Percentiles rank a stretch among this genome's conserved stretches.
phyloP scores from a whole-genome alignment of 2,113 vertebrate genomes.

The Rhabdomys dilectus region DNA sequence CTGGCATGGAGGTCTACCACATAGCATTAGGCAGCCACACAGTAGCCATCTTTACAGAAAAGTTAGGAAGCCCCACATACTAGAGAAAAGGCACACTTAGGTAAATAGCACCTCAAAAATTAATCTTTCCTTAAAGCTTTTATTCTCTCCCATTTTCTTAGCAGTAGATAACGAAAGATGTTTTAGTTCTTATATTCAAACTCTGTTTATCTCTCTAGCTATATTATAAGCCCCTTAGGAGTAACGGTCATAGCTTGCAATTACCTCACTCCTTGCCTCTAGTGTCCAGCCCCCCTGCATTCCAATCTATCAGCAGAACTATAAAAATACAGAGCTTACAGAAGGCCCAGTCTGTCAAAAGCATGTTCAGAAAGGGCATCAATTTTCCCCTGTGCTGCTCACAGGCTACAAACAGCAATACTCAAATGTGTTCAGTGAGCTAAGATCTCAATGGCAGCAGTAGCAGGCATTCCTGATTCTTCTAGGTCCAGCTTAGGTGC shows the following conservation, averaged over 20 bases:
- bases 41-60: no score
- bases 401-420: not conserved
- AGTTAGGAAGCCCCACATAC: not conserved
- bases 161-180: not conserved
- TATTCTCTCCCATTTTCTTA: not conserved
- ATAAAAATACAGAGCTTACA: not conserved
- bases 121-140: not conserved
- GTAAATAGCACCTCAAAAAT: not conserved
- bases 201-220: not conserved
- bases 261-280: not conserved
- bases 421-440: not conserved
- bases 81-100: not conserved
- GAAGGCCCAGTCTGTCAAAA: not conserved
- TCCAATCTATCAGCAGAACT: not conserved
- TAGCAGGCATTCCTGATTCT: not conserved
- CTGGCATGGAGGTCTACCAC: not conserved
- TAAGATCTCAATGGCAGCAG: not conserved
- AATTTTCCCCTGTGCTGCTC: not conserved
- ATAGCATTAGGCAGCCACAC: not conserved
- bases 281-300: not conserved
- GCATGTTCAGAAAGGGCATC: not conserved
- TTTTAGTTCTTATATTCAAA: slow-evolving; percentile 11
- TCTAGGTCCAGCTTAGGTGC: not conserved
- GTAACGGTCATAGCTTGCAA: not conserved
- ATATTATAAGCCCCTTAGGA: not conserved